Base-by-base conservation (phyloP, 2,888 invertebrate genomes). In the Apoda limacodes region DNA sequence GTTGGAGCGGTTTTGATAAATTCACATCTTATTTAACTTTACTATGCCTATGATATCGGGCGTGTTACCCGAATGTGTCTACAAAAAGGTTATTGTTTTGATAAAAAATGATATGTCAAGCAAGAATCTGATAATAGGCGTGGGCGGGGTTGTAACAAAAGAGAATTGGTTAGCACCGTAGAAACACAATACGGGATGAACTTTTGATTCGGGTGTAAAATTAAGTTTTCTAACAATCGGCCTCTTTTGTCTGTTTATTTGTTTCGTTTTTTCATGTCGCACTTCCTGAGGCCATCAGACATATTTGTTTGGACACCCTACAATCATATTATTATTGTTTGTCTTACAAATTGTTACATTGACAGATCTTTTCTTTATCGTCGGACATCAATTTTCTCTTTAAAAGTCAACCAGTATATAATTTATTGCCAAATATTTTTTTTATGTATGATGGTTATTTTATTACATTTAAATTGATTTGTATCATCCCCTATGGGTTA, bases 31-130 rank as follows among this genome's bases (percentile, higher is more conserved):
- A 60, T 61, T 61, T 39, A 17, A 17, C 5, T 17, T 17, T 17
- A 17, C 17, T 7, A 7, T 17, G 17, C 17, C 17, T 17, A 17
- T 17, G 5, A 5, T 17, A 17, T 17, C 50, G 48, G 39, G 46
- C 54, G 53, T 54, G 60, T 60, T 65, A 67, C 55, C 54, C 54
- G 46, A 25, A 47, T 51, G 58, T 40, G 31, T 40, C 30, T 40
- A 46, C 37, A 66, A 68, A 70, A 75, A 61, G 31, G 55, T 67
- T 69, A 75, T 80, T 80, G 76, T 80, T 80, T 80, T 78, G 71
- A 69, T 78, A 80, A 80, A 80, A 80, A 80, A 80, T 76, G 68
- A 76, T 69, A 68, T 60, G 71, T 68, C 70, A 68, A 50, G 55
- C 60, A 68, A 64, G 61, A 58, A 75, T 78, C 74, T 70, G 80